Conservation (phyloP, 2,797 vertebrate species). For the Cyprinodon diabolis region DNA sequence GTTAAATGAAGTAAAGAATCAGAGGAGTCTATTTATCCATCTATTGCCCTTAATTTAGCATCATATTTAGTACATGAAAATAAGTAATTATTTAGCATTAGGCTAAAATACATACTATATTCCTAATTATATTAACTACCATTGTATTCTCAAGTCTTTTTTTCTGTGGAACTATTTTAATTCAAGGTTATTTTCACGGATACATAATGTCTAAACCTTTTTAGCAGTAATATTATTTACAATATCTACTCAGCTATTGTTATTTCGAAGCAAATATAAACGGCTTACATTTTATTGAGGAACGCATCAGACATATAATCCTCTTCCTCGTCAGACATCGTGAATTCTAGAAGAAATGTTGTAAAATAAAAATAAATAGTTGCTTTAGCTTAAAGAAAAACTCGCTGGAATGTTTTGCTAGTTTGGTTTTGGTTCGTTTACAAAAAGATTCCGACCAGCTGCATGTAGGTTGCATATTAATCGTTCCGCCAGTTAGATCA, state of each 20-base stretch:
- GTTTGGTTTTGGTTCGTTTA: constrained; percentile 51
- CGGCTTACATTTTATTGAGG: constrained; percentile 77
- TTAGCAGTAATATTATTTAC: neutral
- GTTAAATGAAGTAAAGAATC: too few species aligned
- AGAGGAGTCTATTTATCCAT: too few species aligned
- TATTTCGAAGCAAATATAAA: neutral
- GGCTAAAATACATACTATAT: neutral
- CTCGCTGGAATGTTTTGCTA: neutral
- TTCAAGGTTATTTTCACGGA: neutral
- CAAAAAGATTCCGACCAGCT: constrained; percentile 38
- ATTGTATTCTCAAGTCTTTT: neutral
- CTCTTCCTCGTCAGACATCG: constrained; percentile 84
- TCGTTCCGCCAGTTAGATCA: constrained; percentile 27
- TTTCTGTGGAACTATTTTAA: neutral
- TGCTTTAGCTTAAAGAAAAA: neutral
- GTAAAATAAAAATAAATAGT: neutral
- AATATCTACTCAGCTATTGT: neutral
- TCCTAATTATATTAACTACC: neutral
- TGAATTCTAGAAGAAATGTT: neutral
- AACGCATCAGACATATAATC: constrained; percentile 97
- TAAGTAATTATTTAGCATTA: neutral
- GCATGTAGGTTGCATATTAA: neutral
- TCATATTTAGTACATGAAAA: neutral
- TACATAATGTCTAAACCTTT: neutral
- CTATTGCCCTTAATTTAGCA: neutral